Evolutionary conservation across 2,113 vertebrate genomes (phyloP).

Genomic region (Dipodomys stephensi): DNA sequence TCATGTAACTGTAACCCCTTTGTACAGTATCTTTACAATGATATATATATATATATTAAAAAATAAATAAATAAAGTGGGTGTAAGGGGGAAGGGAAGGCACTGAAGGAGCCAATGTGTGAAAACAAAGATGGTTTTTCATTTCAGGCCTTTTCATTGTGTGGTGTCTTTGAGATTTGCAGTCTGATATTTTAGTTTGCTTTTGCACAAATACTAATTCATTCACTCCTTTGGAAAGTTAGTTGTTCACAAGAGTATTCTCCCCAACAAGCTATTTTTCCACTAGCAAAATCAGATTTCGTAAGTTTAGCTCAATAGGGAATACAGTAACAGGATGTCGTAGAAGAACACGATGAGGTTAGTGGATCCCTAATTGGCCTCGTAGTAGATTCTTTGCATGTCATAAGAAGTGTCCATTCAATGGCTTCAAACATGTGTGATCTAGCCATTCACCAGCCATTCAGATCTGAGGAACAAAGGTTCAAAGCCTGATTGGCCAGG

Average conservation of each 20-base stretch:
- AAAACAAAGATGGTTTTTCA: too few relatives aligned
- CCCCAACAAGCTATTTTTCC: conserved; percentile 1
- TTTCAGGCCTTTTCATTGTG: too few relatives aligned
- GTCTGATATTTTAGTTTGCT: neutral
- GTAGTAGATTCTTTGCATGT: neutral
- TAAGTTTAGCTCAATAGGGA: neutral
- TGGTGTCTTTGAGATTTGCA: neutral
- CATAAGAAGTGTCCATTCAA: neutral
- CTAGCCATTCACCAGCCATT: too few relatives aligned
- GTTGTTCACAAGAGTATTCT: neutral
- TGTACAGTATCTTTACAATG: too few relatives aligned
- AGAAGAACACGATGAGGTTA: neutral
- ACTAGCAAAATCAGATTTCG: neutral
- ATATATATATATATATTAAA: too few relatives aligned
- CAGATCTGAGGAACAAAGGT: too few relatives aligned
- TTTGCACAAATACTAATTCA: neutral
- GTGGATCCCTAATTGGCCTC: neutral
- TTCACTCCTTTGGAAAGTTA: neutral
- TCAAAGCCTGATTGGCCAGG: too few relatives aligned
- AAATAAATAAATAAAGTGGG: too few relatives aligned
- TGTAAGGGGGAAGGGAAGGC: too few relatives aligned
- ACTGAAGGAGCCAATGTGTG: too few relatives aligned
- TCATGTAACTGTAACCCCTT: too few relatives aligned
- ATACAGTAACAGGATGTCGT: neutral
- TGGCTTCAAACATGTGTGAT: neutral